Base-by-base conservation (phyloP, 2,888 invertebrate species). In the Drosophila formosana region DNA sequence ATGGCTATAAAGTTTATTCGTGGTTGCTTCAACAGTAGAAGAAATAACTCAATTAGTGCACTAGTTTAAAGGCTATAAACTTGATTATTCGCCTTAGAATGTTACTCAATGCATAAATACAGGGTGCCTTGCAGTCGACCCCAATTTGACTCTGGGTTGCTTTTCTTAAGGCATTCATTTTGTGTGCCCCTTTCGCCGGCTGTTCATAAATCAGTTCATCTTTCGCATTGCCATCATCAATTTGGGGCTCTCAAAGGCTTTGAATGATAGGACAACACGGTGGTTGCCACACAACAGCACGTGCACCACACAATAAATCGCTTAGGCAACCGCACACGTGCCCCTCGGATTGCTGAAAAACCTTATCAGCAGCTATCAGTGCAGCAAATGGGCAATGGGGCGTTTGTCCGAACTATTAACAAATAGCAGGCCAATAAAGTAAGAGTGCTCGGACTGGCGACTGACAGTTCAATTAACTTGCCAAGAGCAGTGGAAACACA, bases 381-480 rank as follows among this genome's bases (percentile, higher is more conserved):
- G 49, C 65, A 28, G 13, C 23, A 30, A 11, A 41, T 18, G 18
- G 39, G n/a, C 37, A 37, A n/a, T 43, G 28, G 32, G 49, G 62
- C 23, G 51, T 52, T 46, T 45, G 55, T 60, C 28, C 26, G 26
- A 34, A 63, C 61, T 67, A 64, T 75, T 76, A 66, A 34, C 62
- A 64, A 73, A 56, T 53, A 9, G 37, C 5, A 18, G 41, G 39
- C 39, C 53, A 66, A 78, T 72, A 71, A 75, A 57, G 57, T 41
- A 64, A 78, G 64, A 41, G 64, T 45, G 49, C 45, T 4, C 4
- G 37, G 37, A 37, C 37, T 37, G 37, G n/a, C 37, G 37, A 5
- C 37, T 46, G 78, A 58, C 75, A 79, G 71, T 75, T 75, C 67
- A 79, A 77, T 77, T 77, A 77, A 61, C 67, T 74, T 63, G 7